phyloP scores from a whole-genome alignment of 2,113 vertebrate species.

The pig (Sus scrofa) region T2T-Sscrofa CM000824.6:207770001-207770500 shows the following conservation, averaged over 20 bases:
- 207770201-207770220: background rate
- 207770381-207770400: background rate
- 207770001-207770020: background rate
- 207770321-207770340: background rate
- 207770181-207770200: conserved; percentile 8
- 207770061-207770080: background rate
- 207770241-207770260: conserved; percentile 6
- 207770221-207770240: background rate
- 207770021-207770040: background rate
- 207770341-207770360: background rate
- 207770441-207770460: background rate
- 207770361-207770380: background rate
- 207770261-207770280: conserved; percentile 33
- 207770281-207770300: conserved; percentile 43
- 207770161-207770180: background rate
- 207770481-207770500: background rate
- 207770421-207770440: background rate
- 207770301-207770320: background rate
- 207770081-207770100: background rate
- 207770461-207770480: background rate
- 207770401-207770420: background rate
- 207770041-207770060: background rate
- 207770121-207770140: background rate
- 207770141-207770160: background rate
- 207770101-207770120: background rate